phyloP scores from a whole-genome alignment of 1,140 invertebrate species.

The Scaptomyza montana region DNA sequence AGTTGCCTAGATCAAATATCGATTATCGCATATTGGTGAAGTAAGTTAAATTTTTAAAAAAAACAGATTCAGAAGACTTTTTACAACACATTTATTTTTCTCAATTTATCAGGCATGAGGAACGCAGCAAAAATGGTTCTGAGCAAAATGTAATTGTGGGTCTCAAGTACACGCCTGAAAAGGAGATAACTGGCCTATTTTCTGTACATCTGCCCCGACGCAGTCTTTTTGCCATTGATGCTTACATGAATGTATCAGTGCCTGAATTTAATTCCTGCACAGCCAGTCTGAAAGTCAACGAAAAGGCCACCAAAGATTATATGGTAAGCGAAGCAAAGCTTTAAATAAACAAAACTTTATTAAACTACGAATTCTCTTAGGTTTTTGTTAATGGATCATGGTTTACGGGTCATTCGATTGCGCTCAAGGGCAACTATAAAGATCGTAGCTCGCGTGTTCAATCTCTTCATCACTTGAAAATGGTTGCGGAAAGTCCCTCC shows the following conservation, averaged over 20 bases:
- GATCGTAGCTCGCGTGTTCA: slow-evolving; percentile 87
- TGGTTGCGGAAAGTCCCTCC: slow-evolving; percentile 88
- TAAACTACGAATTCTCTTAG: slow-evolving; percentile 65
- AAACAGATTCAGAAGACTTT: background rate
- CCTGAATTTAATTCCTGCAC: slow-evolving; percentile 87
- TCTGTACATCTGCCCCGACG: slow-evolving; percentile 85
- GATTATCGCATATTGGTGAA: slow-evolving; percentile 84
- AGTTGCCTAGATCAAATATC: slow-evolving; percentile 81
- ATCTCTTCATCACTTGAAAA: slow-evolving; percentile 87
- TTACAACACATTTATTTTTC: too few relatives aligned
- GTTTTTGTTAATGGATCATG: slow-evolving; percentile 89
- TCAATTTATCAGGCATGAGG: slow-evolving; percentile 64
- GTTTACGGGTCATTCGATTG: slow-evolving; percentile 91
- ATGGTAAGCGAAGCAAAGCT: slow-evolving; percentile 80
- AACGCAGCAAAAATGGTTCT: slow-evolving; percentile 80
- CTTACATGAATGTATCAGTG: slow-evolving; percentile 86
- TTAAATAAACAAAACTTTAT: background rate
- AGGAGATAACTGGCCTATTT: slow-evolving; percentile 86
- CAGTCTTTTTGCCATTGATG: slow-evolving; percentile 85
- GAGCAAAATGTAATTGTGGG: slow-evolving; percentile 82
- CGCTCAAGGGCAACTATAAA: slow-evolving; percentile 88
- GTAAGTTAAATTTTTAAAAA: slow-evolving; percentile 41
- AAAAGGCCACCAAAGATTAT: slow-evolving; percentile 86
- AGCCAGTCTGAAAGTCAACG: slow-evolving; percentile 85
- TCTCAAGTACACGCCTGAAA: slow-evolving; percentile 84